phyloP scores from a whole-genome alignment of 2,888 invertebrate genomes.

The Cerastoderma edule region DNA sequence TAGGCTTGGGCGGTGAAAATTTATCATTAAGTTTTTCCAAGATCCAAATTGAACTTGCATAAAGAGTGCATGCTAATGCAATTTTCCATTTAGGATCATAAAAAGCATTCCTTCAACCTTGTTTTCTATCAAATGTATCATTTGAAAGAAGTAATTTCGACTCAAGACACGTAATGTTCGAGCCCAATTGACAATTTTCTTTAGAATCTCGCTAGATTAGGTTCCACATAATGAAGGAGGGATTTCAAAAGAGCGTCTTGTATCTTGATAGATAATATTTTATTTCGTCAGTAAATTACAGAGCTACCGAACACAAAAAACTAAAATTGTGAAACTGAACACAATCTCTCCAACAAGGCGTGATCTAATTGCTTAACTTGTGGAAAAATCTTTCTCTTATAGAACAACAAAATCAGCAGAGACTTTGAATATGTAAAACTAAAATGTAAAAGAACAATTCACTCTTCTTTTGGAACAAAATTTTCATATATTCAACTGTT shows the following conservation, averaged over 20 bases:
- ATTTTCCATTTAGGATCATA: slow-evolving; percentile 7
- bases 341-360: no score
- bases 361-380: no score
- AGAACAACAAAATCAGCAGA: no score
- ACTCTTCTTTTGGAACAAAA: no score
- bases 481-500: no score
- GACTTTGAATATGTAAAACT: no score
- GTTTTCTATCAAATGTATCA: slow-evolving; percentile 14
- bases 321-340: no score
- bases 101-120: slow-evolving; percentile 1
- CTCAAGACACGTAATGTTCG: not conserved
- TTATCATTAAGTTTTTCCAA: no score
- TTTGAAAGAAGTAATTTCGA: slow-evolving; percentile 14
- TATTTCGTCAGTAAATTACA: slow-evolving; percentile 10
- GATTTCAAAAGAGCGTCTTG: slow-evolving; percentile 1
- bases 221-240: slow-evolving; percentile 1
- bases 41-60: slow-evolving; percentile 9
- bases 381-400: no score
- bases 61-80: slow-evolving; percentile 4
- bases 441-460: no score
- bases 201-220: slow-evolving; percentile 3
- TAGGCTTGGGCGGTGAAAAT: no score
- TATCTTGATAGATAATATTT: slow-evolving; percentile 9
- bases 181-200: slow-evolving; percentile 17
- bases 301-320: no score